A percentile compares a stretch with the other conserved stretches of the same genome.
Conservation (phyloP, 2,797 vertebrate species). For the Phrynocephalus vlangalii region DNA sequence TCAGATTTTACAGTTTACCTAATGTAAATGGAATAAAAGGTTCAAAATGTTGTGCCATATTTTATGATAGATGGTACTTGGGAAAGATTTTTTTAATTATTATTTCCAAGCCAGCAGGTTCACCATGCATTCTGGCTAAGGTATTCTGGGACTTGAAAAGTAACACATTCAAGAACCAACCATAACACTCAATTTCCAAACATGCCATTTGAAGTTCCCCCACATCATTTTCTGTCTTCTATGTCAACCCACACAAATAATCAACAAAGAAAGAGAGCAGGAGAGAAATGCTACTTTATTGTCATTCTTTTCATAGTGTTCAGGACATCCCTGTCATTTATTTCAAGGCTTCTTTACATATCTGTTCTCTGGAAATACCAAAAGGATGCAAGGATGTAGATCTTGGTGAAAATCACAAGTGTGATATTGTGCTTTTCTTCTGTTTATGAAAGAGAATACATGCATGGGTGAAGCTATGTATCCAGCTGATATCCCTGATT, state of each 20-base stretch:
- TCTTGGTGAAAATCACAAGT: neutral
- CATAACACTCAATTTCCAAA: neutral
- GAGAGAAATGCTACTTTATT: too few relatives aligned
- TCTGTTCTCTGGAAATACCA: neutral
- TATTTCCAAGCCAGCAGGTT: too few relatives aligned
- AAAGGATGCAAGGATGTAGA: neutral
- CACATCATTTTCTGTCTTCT: neutral
- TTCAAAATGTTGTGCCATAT: neutral
- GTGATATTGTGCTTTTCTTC: neutral
- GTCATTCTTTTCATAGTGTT: too few relatives aligned
- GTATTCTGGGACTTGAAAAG: neutral
- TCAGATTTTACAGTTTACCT: too few relatives aligned
- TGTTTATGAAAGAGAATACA: neutral
- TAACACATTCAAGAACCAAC: neutral
- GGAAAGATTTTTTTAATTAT: too few relatives aligned
- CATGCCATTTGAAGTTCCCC: neutral
- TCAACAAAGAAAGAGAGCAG: too few relatives aligned
- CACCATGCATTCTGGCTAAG: too few relatives aligned
- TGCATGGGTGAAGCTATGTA: neutral
- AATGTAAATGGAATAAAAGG: neutral
- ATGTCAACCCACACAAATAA: neutral
- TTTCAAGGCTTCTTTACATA: neutral
- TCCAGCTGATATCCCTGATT: neutral
- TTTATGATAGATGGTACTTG: too few relatives aligned
- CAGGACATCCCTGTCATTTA: too few relatives aligned